phyloP scores from a whole-genome alignment of 2,888 invertebrate species.

The Leucania comma region DNA sequence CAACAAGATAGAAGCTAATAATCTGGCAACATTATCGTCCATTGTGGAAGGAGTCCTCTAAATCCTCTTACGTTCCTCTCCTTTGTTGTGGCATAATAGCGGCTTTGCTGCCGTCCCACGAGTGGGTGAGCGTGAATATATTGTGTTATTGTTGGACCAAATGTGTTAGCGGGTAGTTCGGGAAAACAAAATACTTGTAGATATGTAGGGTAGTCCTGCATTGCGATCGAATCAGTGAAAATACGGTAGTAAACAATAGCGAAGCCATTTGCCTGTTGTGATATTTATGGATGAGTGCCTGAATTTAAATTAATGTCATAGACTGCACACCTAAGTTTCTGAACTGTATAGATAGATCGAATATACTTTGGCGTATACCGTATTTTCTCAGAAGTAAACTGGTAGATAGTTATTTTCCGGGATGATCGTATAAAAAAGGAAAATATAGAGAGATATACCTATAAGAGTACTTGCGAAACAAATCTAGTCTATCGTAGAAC shows the following conservation, averaged over 20 bases:
- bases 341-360: not conserved
- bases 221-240: not conserved
- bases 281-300: not conserved
- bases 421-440: no score
- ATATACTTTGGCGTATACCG: not conserved
- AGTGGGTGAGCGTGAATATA: constrained; percentile 46
- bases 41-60: constrained; percentile 28
- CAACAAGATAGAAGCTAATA: constrained; percentile 22
- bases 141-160: constrained; percentile 37
- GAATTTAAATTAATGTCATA: not conserved
- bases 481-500: not conserved
- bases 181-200: constrained; percentile 5
- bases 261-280: not conserved
- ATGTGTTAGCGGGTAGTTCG: constrained; percentile 25
- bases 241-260: not conserved
- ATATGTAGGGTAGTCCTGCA: not conserved
- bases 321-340: no score
- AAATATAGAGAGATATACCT: no score
- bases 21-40: constrained; percentile 35
- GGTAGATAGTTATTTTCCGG: not conserved
- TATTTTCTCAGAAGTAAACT: not conserved
- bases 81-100: constrained; percentile 56
- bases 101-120: constrained; percentile 40
- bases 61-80: constrained; percentile 61
- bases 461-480: no score